These are phyloP conservation scores for Eulemur rubriventer DNA, from an alignment of 2,797 vertebrate genomes.

Conservation along the genomic window DNA sequence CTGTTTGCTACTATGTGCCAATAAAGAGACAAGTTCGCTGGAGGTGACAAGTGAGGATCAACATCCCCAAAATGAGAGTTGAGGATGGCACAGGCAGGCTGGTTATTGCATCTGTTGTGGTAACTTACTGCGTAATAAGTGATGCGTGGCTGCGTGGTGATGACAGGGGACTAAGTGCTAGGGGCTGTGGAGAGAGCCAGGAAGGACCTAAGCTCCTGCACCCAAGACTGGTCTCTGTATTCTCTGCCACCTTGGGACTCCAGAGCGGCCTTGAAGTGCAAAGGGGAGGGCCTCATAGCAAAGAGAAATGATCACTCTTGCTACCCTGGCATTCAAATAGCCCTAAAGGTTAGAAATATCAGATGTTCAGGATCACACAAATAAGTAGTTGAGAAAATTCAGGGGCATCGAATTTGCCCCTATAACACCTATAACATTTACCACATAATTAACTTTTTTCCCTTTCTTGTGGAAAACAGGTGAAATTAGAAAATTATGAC, in stretches of 20 bases:
- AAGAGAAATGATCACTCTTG: not conserved
- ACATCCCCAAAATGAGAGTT: not conserved
- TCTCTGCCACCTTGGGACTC: not conserved
- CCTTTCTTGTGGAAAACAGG: not conserved
- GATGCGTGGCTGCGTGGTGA: not conserved
- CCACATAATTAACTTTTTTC: not conserved
- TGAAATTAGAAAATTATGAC: not conserved
- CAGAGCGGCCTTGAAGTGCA: not conserved
- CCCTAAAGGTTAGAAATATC: not conserved
- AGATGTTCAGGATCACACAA: not conserved
- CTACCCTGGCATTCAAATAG: not conserved
- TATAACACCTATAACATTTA: not conserved
- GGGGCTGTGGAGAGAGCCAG: not conserved
- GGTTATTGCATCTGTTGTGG: not conserved
- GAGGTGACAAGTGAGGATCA: not conserved
- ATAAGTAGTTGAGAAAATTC: not conserved
- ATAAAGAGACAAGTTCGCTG: not conserved
- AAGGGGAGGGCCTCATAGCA: not conserved
- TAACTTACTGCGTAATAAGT: not conserved
- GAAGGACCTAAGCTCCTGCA: not conserved
- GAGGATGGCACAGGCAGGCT: not conserved
- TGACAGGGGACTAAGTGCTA: not conserved
- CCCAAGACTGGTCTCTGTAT: not conserved
- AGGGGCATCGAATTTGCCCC: too few species aligned
- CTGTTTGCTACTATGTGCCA: not conserved